Evolutionary conservation across 2,113 vertebrate genomes (phyloP).

Genomic region (Puma concolor): DNA sequence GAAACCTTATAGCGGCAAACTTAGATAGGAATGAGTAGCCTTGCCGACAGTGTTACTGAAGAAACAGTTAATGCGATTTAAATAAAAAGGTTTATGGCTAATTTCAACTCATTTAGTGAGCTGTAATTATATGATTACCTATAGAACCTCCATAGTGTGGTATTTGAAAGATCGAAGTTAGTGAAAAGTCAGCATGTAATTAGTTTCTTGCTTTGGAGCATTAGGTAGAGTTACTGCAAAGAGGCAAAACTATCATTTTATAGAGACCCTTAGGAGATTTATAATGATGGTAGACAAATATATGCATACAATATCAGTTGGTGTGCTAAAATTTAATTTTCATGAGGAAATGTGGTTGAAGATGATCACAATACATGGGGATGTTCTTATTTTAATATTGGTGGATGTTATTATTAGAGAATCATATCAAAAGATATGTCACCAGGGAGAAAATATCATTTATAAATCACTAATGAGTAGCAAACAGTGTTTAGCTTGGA

Average conservation of each 20-base stretch:
- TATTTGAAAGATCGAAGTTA: slow-evolving; percentile 91
- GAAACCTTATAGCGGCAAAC: slow-evolving; percentile 76
- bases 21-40: slow-evolving; percentile 60
- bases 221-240: slow-evolving; percentile 93
- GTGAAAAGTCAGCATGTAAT: slow-evolving; percentile 92
- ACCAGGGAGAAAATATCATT: slow-evolving; percentile 99
- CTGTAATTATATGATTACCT: slow-evolving; percentile 91
- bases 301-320: slow-evolving; percentile 91
- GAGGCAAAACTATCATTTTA: slow-evolving; percentile 91
- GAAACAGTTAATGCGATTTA: slow-evolving; percentile 85
- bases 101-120: slow-evolving; percentile 88
- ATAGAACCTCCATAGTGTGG: slow-evolving; percentile 87
- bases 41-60: slow-evolving; percentile 66
- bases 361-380: slow-evolving; percentile 93
- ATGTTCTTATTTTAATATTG: slow-evolving; percentile 98
- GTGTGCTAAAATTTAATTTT: slow-evolving; percentile 92
- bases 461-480: slow-evolving; percentile 99
- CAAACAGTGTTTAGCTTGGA: slow-evolving; percentile 96
- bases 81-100: slow-evolving; percentile 86
- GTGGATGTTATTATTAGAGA: slow-evolving; percentile 98
- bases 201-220: slow-evolving; percentile 92
- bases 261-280: slow-evolving; percentile 92
- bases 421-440: slow-evolving; percentile 99
- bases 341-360: slow-evolving; percentile 91
- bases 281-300: slow-evolving; percentile 93